Conservation (phyloP, 2,797 vertebrate species). For the Propithecus deckenii region DNA sequence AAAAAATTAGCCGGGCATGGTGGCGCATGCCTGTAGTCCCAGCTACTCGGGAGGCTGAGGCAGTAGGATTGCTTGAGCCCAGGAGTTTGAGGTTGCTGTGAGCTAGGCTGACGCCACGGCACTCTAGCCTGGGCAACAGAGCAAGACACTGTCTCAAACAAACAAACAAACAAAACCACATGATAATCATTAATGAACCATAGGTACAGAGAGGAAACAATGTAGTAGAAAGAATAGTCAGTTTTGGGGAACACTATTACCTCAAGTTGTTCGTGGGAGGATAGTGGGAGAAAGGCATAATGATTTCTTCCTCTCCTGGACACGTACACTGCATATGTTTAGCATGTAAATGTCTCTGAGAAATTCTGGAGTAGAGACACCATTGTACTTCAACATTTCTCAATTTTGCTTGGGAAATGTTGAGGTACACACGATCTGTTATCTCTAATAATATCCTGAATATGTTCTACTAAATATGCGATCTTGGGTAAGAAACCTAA, state of each 20-base stretch:
- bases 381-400: neutral
- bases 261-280: neutral
- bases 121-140: too few relatives aligned
- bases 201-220: constrained; percentile 9
- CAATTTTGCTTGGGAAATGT: constrained; percentile 4
- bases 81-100: too few relatives aligned
- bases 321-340: neutral
- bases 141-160: too few relatives aligned
- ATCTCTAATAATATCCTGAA: neutral
- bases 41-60: too few relatives aligned
- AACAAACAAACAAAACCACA: too few relatives aligned
- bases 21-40: too few relatives aligned
- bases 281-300: neutral
- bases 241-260: neutral
- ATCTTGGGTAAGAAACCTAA: constrained; percentile 31
- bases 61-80: too few relatives aligned
- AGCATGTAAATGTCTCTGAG: neutral
- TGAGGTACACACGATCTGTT: neutral
- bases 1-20: too few relatives aligned
- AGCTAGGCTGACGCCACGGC: too few relatives aligned
- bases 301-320: neutral
- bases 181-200: neutral
- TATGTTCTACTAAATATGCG: constrained; percentile 21
- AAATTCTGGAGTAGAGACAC: neutral
- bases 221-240: neutral